Conservation (phyloP, 2,888 invertebrate species). For the Coelinius sp. region DNA sequence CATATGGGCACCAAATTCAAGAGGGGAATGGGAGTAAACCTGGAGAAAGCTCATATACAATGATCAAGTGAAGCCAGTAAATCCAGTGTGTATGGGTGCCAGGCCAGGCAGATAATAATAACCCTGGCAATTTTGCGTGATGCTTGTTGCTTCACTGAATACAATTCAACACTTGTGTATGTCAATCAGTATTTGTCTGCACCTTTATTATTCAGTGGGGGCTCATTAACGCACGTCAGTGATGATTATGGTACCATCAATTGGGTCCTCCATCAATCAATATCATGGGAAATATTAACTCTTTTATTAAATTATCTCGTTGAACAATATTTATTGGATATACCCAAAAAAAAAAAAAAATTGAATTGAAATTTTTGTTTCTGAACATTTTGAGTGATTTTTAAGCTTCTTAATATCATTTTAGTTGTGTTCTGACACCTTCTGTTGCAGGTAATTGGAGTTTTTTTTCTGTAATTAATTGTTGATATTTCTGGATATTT, state of each 20-base stretch:
- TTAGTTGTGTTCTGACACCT: no score
- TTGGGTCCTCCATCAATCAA: neutral
- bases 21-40: neutral
- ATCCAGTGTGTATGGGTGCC: constrained; percentile 9
- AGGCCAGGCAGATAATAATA: constrained; percentile 13
- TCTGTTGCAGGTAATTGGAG: no score
- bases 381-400: no score
- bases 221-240: neutral
- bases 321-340: no score
- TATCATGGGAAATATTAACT: neutral
- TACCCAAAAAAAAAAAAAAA: no score
- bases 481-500: no score
- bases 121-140: constrained; percentile 24
- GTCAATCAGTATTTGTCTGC: constrained; percentile 18
- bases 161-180: constrained; percentile 19
- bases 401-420: no score
- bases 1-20: constrained; percentile 21
- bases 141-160: constrained; percentile 16
- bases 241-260: neutral
- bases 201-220: constrained; percentile 14
- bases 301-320: neutral
- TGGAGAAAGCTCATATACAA: constrained; percentile 15
- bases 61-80: constrained; percentile 23
- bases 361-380: no score
- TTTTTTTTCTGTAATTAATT: no score